A percentile compares a stretch with the other conserved stretches of the same genome.
Evolutionary conservation across 64 coral and sea anemone genomes (phyloP).

Genomic region (Orbicella faveolata): DNA sequence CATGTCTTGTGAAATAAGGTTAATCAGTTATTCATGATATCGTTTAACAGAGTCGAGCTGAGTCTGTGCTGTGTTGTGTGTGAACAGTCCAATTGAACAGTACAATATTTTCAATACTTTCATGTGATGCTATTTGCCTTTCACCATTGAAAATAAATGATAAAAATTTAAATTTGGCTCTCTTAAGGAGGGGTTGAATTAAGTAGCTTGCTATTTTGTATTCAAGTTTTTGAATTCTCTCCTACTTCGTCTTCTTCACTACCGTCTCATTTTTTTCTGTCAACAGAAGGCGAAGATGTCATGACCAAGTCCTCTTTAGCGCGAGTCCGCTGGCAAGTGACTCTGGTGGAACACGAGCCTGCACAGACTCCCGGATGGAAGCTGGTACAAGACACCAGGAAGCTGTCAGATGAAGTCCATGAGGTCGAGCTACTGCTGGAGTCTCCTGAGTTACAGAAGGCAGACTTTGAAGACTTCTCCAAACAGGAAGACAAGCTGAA

Average conservation of each 20-base stretch:
- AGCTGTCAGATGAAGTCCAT: conserved; percentile 86
- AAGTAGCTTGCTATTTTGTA: neutral
- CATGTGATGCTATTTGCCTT: too few species aligned
- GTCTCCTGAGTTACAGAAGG: conserved; percentile 85
- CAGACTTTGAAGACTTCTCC: conserved; percentile 97
- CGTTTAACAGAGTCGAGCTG: too few species aligned
- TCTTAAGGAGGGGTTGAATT: too few species aligned
- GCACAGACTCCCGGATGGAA: conserved; percentile 71
- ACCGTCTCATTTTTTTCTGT: neutral
- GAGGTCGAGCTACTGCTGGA: conserved; percentile 62
- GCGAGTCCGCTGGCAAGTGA: conserved; percentile 68
- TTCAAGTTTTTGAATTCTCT: neutral
- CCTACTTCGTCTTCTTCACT: neutral
- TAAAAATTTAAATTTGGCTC: too few species aligned
- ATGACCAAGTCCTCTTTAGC: conserved; percentile 70
- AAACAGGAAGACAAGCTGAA: conserved; percentile 97
- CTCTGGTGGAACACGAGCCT: conserved; percentile 19
- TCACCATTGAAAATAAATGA: too few species aligned
- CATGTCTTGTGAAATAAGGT: too few species aligned
- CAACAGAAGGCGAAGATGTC: conserved; percentile 76
- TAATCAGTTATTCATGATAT: too few species aligned
- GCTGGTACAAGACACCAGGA: conserved; percentile 75
- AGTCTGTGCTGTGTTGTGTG: too few species aligned
- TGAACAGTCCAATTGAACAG: too few species aligned
- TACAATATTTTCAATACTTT: too few species aligned